These are phyloP conservation scores for Pangasius larnaudii DNA, from an alignment of 2,797 vertebrate genomes.

Conservation along the genomic window DNA sequence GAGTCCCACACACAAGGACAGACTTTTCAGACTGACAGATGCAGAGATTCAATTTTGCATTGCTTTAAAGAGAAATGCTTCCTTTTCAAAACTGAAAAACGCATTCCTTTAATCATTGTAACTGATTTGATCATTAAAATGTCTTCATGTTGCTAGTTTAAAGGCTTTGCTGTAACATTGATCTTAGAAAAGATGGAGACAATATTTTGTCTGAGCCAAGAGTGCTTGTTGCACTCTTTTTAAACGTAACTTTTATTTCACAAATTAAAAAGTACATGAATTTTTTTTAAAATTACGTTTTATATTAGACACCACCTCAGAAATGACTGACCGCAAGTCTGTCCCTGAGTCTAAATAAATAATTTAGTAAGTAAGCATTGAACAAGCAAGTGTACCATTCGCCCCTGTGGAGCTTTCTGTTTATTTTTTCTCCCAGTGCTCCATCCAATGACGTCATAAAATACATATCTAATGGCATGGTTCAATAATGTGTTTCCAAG, in stretches of 20 bases:
- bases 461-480: slow-evolving; percentile 61
- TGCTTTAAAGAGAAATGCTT: background rate
- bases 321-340: background rate
- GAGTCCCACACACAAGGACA: background rate
- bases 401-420: background rate
- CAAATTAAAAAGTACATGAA: background rate
- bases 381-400: background rate
- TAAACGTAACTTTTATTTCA: background rate
- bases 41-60: background rate
- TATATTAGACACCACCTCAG: background rate
- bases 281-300: background rate
- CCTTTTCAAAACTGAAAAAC: background rate
- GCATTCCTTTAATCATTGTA: background rate
- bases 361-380: background rate
- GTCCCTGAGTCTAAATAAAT: background rate
- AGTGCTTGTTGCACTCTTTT: background rate
- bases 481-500: slow-evolving; percentile 73
- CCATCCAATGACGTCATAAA: slow-evolving; percentile 58
- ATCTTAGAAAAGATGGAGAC: too few relatives aligned
- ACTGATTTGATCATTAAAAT: background rate
- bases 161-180: background rate
- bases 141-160: background rate
- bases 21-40: background rate
- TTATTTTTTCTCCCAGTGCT: slow-evolving; percentile 40
- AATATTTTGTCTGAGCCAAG: background rate